Percentiles rank a stretch among this genome's conserved stretches.
Evolutionary conservation across 1,140 invertebrate genomes (phyloP).

Genomic region (Drosophila lacteicornis): DNA sequence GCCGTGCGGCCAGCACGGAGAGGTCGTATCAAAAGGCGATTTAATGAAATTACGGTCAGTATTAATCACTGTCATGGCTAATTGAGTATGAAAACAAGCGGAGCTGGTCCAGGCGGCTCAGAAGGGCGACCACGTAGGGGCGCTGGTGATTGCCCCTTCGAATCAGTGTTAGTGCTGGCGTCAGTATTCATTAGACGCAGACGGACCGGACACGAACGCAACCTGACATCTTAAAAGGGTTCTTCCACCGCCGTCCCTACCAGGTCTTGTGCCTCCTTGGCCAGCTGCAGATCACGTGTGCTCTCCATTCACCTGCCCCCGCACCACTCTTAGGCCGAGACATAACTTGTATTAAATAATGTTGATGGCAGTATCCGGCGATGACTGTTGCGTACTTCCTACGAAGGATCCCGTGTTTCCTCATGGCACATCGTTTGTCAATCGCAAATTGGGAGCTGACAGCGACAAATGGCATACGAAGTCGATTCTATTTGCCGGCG

Average conservation of each 20-base stretch:
- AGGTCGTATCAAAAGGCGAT: conserved; percentile 75
- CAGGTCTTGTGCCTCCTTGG: neutral
- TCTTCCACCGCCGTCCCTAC: conserved; percentile 11
- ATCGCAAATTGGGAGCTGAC: conserved; percentile 72
- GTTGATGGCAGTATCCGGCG: conserved; percentile 27
- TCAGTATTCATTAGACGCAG: conserved; percentile 66
- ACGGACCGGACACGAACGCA: conserved; percentile 48
- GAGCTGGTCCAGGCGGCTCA: conserved; percentile 6
- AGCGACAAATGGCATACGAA: conserved; percentile 75
- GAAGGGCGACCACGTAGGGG: conserved; percentile 10
- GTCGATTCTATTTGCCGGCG: conserved; percentile 67
- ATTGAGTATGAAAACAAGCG: conserved; percentile 79
- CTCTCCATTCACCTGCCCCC: neutral
- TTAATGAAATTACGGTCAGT: conserved; percentile 81
- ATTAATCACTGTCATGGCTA: conserved; percentile 80
- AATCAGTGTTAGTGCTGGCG: conserved; percentile 64
- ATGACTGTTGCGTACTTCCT: conserved; percentile 26
- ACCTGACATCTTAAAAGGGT: conserved; percentile 79
- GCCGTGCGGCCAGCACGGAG: neutral
- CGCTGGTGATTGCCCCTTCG: conserved; percentile 4
- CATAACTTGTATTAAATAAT: conserved; percentile 64
- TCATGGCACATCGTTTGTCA: conserved; percentile 68
- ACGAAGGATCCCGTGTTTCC: neutral
- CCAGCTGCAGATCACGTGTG: conserved; percentile 20
- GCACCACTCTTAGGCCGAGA: neutral